These are phyloP conservation scores for Bos javanicus DNA, from an alignment of 2,113 vertebrate species.

Conservation along the genomic window DNA sequence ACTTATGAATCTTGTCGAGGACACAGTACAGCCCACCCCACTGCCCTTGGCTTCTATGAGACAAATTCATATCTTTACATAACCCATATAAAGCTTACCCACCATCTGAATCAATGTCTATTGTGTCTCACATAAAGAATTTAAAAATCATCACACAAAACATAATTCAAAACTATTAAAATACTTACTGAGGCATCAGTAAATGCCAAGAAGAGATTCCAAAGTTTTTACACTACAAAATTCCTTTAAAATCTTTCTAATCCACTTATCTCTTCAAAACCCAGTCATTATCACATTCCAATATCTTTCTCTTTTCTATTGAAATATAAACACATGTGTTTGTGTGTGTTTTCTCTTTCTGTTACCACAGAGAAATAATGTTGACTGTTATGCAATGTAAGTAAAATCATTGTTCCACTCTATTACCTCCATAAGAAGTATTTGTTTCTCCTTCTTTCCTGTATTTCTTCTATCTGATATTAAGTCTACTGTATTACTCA, in stretches of 20 bases:
- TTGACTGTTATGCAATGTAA: neutral
- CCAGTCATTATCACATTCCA: neutral
- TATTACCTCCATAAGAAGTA: neutral
- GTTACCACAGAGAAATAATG: neutral
- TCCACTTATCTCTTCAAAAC: neutral
- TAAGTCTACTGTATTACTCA: neutral
- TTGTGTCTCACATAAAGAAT: neutral
- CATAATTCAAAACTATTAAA: constrained; percentile 8
- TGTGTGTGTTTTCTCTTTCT: neutral
- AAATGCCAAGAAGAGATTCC: neutral
- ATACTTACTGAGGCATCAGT: neutral
- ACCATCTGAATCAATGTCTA: neutral
- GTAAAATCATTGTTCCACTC: neutral
- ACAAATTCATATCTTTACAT: neutral
- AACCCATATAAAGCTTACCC: neutral
- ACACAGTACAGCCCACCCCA: neutral
- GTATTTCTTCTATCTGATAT: neutral
- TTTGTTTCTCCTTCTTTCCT: neutral
- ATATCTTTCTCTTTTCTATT: neutral
- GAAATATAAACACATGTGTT: neutral
- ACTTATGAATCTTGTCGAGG: neutral
- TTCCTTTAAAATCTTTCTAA: neutral
- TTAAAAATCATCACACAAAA: neutral
- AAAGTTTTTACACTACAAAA: neutral
- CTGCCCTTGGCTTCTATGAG: neutral